These are phyloP conservation scores for Verasper variegatus DNA, from an alignment of 2,113 vertebrate species.

Conservation along the genomic window DNA sequence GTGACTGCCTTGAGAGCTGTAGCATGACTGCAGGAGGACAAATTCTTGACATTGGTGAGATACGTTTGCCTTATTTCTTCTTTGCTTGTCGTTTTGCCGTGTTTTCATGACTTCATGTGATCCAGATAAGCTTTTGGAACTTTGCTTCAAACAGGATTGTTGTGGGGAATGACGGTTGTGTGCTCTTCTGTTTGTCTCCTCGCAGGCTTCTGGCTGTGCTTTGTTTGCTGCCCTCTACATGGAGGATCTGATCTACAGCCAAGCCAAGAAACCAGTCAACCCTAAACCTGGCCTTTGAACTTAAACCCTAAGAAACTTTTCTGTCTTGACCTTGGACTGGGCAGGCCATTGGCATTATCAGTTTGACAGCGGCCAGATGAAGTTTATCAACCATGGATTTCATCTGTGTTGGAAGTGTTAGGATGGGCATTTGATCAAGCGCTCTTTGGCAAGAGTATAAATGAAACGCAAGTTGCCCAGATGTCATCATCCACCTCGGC, in stretches of 20 bases:
- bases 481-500: conserved; percentile 44
- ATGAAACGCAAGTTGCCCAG: conserved; percentile 20
- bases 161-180: neutral
- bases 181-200: conserved; percentile 10
- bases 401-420: conserved; percentile 30
- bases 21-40: conserved; percentile 25
- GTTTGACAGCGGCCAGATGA: conserved; percentile 50
- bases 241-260: conserved; percentile 65
- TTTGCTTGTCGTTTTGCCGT: neutral
- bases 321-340: conserved; percentile 49
- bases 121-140: neutral
- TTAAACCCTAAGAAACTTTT: conserved; percentile 58
- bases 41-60: conserved; percentile 59
- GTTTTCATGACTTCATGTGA: neutral
- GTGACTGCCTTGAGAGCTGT: conserved; percentile 47
- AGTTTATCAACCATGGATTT: conserved; percentile 37
- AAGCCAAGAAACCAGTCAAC: conserved; percentile 48
- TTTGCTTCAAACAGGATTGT: neutral
- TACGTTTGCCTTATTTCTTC: neutral
- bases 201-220: conserved; percentile 69
- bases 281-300: conserved; percentile 55
- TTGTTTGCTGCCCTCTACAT: conserved; percentile 70
- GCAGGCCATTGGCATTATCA: conserved; percentile 45
- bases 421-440: conserved; percentile 35
- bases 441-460: conserved; percentile 24